Base-by-base conservation (phyloP, 2,797 vertebrate species). In the Poecilia gillii region DNA sequence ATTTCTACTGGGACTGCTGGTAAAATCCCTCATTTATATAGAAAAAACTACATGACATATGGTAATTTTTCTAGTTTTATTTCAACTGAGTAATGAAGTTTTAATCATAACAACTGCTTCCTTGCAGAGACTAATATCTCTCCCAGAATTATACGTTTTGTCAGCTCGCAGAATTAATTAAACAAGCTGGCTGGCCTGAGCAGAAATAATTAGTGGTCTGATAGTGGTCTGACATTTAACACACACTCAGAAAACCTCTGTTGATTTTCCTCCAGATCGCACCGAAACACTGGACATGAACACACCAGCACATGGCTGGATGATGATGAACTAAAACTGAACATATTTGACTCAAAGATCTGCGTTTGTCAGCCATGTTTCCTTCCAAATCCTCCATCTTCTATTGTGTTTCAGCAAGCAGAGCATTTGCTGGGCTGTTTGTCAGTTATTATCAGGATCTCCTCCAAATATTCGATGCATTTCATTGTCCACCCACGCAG, bases 161-260 rank as follows among this genome's bases (percentile, higher is more conserved):
- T 73, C 66, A 82, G 57, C 59, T 84, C 45, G 66, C 72, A 45
- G 31, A 79, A 68, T 76, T 81, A 84, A 81, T 82, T 79, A 72
- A 80, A 72, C 78, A 74, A 51, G 47, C 66, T 33, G 33, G 43
- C 72, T 55, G 64, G 74, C 68, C 59, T 39, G 41, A 81, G 62
- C 7, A n/a, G 76, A 70, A 81, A 80, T 80, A 86, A 83, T 80
- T 53, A 86, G 80, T 0, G 14, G 70, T 57, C 33, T 84, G 82
- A 86, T 53, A 86, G 80, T 2, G 14, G 70, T 71, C 41, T 84
- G 82, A 86, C 75, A 84, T 84, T 88, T 84, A 87, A 82, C 79
- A 77, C 57, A 45, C 36, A 36, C 66, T 64, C 46, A 14, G 45
- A 72, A 71, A 77, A 49, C 13, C 4, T 74, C 72, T 47, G 75